A percentile compares a stretch with the other conserved stretches of the same genome.
Conservation (phyloP, 2,888 invertebrate genomes). For the Meloe dianella region DNA sequence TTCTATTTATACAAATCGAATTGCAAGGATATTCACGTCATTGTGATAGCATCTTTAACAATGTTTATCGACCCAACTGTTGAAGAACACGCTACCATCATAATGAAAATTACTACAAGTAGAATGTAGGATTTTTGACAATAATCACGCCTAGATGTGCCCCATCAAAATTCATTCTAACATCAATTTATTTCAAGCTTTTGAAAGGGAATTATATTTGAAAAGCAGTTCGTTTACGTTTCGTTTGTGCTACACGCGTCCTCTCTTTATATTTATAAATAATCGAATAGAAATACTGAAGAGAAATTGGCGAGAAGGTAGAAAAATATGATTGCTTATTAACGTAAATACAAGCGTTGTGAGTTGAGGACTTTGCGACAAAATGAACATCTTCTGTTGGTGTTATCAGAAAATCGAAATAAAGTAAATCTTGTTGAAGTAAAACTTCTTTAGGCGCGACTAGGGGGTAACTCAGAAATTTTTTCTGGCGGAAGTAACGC, state of each 20-base stretch:
- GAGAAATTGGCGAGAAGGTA: not conserved
- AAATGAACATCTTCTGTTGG: too few relatives aligned
- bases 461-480: too few relatives aligned
- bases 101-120: not conserved
- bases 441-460: too few relatives aligned
- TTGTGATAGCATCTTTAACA: not conserved
- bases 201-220: not conserved
- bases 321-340: not conserved
- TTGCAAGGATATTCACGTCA: not conserved
- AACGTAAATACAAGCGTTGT: too few relatives aligned
- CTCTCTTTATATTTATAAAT: not conserved
- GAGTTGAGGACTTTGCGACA: too few relatives aligned
- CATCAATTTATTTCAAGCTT: not conserved
- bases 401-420: too few relatives aligned
- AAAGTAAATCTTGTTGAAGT: too few relatives aligned
- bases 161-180: not conserved
- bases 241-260: not conserved
- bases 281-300: not conserved
- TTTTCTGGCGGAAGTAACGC: too few relatives aligned
- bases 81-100: not conserved
- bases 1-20: not conserved
- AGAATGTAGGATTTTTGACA: not conserved
- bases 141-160: not conserved
- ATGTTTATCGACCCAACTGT: constrained; percentile 3
- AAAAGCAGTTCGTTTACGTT: not conserved